phyloP scores from a whole-genome alignment of 1,140 invertebrate species.

The Neomicropteryx cornuta region DNA sequence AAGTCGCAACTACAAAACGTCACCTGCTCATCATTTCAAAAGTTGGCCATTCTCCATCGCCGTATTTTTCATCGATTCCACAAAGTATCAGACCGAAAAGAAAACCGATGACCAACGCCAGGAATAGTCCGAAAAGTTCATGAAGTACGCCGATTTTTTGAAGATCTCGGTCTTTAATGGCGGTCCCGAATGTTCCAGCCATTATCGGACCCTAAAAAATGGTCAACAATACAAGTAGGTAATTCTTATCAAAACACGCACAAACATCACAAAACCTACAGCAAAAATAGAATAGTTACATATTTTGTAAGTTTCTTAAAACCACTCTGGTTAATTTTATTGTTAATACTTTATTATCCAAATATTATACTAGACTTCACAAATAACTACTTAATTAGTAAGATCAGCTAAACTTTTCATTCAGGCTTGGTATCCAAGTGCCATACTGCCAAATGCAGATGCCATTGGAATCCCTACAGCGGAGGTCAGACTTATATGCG shows the following conservation, averaged over 20 bases:
- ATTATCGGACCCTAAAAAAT: slow-evolving; percentile 56
- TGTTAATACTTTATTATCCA: neutral
- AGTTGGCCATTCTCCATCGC: slow-evolving; percentile 49
- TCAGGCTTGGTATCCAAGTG: too few relatives aligned
- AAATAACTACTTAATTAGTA: slow-evolving; percentile 1
- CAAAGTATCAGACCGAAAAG: slow-evolving; percentile 53
- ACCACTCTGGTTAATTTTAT: too few relatives aligned
- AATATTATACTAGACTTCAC: neutral
- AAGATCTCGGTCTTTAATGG: slow-evolving; percentile 52
- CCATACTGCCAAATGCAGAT: too few relatives aligned
- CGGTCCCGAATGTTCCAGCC: slow-evolving; percentile 59
- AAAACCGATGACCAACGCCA: slow-evolving; percentile 54
- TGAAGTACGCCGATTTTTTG: slow-evolving; percentile 47
- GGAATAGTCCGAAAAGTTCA: slow-evolving; percentile 51
- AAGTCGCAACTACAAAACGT: neutral
- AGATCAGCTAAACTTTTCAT: slow-evolving; percentile 14
- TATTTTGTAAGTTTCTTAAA: neutral
- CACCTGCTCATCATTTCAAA: slow-evolving; percentile 57
- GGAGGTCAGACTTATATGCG: too few relatives aligned
- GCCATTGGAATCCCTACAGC: too few relatives aligned
- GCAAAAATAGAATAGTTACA: neutral
- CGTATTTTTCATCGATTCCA: slow-evolving; percentile 44
- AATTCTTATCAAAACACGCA: neutral
- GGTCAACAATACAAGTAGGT: neutral
- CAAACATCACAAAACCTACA: neutral